Base-by-base conservation (phyloP, 2,888 invertebrate genomes). In the Phaonia tiefii region DNA sequence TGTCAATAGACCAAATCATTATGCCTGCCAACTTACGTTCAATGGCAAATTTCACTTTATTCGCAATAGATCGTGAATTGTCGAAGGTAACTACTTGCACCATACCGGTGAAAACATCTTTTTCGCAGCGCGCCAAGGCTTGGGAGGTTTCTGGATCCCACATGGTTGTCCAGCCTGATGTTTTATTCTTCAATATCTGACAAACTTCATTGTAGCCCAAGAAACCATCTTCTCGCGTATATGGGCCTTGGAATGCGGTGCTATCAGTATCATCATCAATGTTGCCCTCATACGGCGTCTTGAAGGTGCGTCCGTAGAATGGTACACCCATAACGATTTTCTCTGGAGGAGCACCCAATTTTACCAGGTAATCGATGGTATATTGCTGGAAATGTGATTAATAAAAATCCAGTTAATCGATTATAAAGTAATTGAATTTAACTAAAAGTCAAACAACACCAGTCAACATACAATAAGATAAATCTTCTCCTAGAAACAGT, bases 1-100 rank as follows among this genome's bases (percentile, higher is more conserved):
- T 97, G 88, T 97, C 97, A 44, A 97, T 93, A 44, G 96, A 96
- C 97, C 97, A 97, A 4, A 96, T 93, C 96, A 97, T 97, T 0
- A 95, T 93, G 1, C 97, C 97, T 0, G 94, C 96, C 0, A 97
- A 90, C 84, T 93, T 92, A 42, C 87, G 89, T 79, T 92, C 92
- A 87, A 94, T 92, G 0, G 94, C 94, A 87, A 93, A 93, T 87
- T 93, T 88, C 83, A 96, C 94, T 93, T 97, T 97, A 49, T 93
- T 92, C 22, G 92, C 92, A 58, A 97, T 93, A 13, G 96, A 96
- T 22, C 93, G 92, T 0, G 93, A 92, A 86, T 96, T 94, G 85
- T 97, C 97, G 86, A 95, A 97, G 0, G 94, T 91, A 13, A 97
- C 94, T 70, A 97, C 93, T 78, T 92, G 92, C 3, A 89, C 89